Evolutionary conservation across 1,140 invertebrate species (phyloP).

Genomic region (Megalopta genalis): DNA sequence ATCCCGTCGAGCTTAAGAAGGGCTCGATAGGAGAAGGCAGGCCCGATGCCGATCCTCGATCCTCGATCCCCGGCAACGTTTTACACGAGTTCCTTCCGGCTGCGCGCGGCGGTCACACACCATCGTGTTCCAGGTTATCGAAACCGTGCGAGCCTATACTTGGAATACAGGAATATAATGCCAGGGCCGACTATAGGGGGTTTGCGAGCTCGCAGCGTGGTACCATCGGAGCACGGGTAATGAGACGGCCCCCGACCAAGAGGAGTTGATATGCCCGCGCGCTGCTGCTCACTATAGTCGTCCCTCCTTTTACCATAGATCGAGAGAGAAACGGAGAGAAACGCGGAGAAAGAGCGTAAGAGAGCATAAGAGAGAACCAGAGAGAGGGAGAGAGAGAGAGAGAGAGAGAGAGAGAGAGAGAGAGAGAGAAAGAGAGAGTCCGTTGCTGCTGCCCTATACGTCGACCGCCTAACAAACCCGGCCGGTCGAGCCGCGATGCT

Average conservation of each 20-base stretch:
- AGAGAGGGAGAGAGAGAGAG: too few relatives aligned
- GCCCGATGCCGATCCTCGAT: not conserved
- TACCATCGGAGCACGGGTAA: constrained; percentile 77
- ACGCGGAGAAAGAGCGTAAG: too few relatives aligned
- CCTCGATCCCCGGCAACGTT: constrained; percentile 8
- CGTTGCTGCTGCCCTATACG: constrained; percentile 29
- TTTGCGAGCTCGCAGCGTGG: constrained; percentile 75
- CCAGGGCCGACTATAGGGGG: constrained; percentile 62
- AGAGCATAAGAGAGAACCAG: too few relatives aligned
- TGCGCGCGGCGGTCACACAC: not conserved
- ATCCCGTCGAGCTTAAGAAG: not conserved
- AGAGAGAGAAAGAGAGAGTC: not conserved
- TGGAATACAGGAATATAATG: constrained; percentile 66
- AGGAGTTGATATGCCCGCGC: constrained; percentile 72
- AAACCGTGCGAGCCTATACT: constrained; percentile 43
- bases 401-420: too few relatives aligned
- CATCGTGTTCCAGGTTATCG: constrained; percentile 32
- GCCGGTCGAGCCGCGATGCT: constrained; percentile 39
- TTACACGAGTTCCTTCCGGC: constrained; percentile 32
- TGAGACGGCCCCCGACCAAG: constrained; percentile 80
- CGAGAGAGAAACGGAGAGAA: not conserved
- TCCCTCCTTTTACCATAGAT: constrained; percentile 44
- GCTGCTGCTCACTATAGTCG: not conserved
- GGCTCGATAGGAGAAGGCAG: constrained; percentile 2
- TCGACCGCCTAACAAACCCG: constrained; percentile 57